Evolutionary conservation across 2,888 invertebrate species (phyloP), one percentile per base, ranked within the genome.

Genomic region (Pollenia angustigena): DNA sequence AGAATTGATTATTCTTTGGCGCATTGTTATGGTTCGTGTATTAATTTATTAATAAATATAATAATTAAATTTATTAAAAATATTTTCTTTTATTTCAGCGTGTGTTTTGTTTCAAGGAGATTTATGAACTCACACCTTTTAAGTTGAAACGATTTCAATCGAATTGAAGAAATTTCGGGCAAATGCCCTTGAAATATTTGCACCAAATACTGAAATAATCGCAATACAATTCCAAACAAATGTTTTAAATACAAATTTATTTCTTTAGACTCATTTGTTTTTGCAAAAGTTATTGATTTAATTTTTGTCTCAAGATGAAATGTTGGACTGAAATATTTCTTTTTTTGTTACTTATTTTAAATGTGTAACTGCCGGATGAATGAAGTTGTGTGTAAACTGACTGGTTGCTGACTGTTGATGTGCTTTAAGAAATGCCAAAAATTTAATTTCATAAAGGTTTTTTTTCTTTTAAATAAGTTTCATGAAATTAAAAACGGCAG

Each of bases 101-200:
- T 32, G 46, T 40, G 72, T 56, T 14, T 16, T 18, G 32, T 48
- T 68, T 32, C 12, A 11, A 48, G 23, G n/a, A 60, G n/a, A 71
- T 71, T 44, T 64, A 62, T 54, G 40, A 60, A 60, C 12, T 60
- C 58, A 2, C 10, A 23, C 40, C 23, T 16, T 58, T 46, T 58
- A n/a, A 12, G 54, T 66, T 32, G 8, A 40, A 18, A 12, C 6
- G n/a, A 75, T 40, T 62, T 40, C 3, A 42, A 54, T 18, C 16
- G 10, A 64, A 11, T 32, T 6, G 10, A 52, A 42, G 32, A 44
- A 56, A 72, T 56, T 72, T 14, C 16, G 9, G 42, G 18, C 75
- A 68, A 76, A 71, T 64, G 64, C 7, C 79, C 84, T 84, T 84
- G 84, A 84, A 79, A 50, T 60, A 23, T 74, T 64, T 72, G 50